Evolutionary conservation across 1,140 invertebrate species (phyloP), one percentile per base, ranked within the genome.

Genomic region (Luehdorfia chinensis): DNA sequence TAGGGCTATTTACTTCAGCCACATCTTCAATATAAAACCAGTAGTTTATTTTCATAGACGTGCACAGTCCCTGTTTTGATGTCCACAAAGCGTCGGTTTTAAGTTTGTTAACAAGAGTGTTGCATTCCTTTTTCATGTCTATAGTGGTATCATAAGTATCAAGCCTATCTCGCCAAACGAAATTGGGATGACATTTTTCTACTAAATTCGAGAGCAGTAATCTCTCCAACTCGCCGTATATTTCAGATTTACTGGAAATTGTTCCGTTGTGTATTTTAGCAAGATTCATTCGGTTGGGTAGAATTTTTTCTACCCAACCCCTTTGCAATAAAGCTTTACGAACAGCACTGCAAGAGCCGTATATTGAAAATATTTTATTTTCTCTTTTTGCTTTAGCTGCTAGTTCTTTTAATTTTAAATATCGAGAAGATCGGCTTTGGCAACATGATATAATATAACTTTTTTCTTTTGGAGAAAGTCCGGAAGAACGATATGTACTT

Each of bases 291-390:
- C 54, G 55, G 32, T 74, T 66, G 3, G 66, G 39, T 49, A 71
- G 66, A 36, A 90, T 66, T 69, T 91, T 92, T 75, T 91, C 90
- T 5, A 91, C 66, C 91, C 90, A 92, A 1, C 90, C 90, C 9
- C 91, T 63, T 31, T 87, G 69, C 43, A 87, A 48, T 48, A 92
- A 68, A 16, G 90, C 88, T 33, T 83, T 75, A 33, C 90, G 61
- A 19, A 90, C 69, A 6, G 75, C 66, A 11, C 66, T 78, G 44
- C 76, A 89, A 27, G 53, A 63, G 3, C 89, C 89, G 31, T 75
- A 70, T 16, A 87, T 50, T 8, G 67, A 57, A 64, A 84, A 86
- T 62, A 85, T 76, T 72, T 87, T 88, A 21, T 70, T 77, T 36
- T 76, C 41, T 48, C 62, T 65, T 25, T 74, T 70, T 36, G 78